Evolutionary conservation across 2,888 invertebrate genomes (phyloP).

Genomic region (Amblyjoppa proteus): DNA sequence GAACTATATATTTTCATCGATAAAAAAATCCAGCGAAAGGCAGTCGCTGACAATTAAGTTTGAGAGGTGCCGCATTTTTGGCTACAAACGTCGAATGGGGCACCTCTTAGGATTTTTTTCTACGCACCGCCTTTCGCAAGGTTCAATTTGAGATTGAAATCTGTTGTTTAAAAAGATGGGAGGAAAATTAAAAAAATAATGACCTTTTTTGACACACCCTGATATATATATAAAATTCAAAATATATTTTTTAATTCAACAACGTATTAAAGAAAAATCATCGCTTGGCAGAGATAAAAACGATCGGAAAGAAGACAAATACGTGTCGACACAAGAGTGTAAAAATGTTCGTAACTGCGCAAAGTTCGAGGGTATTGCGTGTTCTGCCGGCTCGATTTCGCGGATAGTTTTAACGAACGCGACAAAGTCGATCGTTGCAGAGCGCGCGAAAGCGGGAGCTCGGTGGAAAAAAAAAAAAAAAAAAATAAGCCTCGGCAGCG

Average conservation of each 20-base stretch:
- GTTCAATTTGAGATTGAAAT: no score
- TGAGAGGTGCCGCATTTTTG: no score
- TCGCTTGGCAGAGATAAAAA: neutral
- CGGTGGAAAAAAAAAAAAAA: slow-evolving; percentile 40
- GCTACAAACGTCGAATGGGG: no score
- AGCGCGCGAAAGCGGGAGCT: slow-evolving; percentile 36
- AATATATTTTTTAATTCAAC: neutral
- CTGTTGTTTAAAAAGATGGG: no score
- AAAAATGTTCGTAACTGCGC: neutral
- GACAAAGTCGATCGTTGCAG: slow-evolving; percentile 51
- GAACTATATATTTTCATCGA: no score
- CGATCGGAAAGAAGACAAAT: neutral
- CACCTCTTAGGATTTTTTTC: no score
- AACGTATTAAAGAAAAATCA: neutral
- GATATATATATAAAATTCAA: no score
- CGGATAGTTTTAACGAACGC: slow-evolving; percentile 54
- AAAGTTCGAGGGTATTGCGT: neutral
- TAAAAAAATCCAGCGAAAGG: no score
- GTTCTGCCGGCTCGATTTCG: neutral
- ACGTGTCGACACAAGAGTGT: neutral
- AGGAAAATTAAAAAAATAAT: no score
- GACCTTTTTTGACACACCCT: no score
- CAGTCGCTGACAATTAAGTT: no score
- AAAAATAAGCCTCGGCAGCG: slow-evolving; percentile 49
- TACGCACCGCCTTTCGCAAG: no score